A percentile compares a stretch with the other conserved stretches of the same genome.
phyloP scores from a whole-genome alignment of 2,113 vertebrate species.

The Poecile atricapillus region DNA sequence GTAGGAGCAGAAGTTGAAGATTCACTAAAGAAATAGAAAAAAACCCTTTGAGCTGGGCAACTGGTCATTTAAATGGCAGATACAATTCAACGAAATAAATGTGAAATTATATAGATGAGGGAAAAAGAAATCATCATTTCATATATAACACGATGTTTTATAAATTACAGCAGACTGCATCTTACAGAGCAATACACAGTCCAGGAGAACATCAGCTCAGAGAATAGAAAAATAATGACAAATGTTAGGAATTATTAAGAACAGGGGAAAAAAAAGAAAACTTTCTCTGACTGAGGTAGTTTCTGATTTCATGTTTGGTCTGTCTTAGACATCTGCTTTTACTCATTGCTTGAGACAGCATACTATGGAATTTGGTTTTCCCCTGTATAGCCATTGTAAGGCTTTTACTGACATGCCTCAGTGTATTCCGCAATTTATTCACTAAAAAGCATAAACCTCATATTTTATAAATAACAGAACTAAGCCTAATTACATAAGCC shows the following conservation, averaged over 20 bases:
- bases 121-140: background rate
- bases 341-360: background rate
- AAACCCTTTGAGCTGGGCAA: background rate
- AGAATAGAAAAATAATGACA: background rate
- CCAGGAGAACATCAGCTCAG: background rate
- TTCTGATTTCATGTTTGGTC: background rate
- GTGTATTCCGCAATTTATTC: background rate
- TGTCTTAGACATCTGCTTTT: background rate
- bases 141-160: background rate
- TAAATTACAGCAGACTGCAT: background rate
- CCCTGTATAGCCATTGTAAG: background rate
- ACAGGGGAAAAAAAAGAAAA: rapidly evolving
- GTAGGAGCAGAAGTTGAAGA: background rate
- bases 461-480: background rate
- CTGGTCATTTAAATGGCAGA: background rate
- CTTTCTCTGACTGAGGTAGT: background rate
- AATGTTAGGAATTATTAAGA: background rate
- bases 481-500: background rate
- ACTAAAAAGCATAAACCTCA: background rate
- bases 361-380: background rate
- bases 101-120: background rate
- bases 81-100: background rate
- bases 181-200: background rate
- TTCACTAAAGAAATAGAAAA: background rate
- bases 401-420: background rate